Evolutionary conservation across 2,113 vertebrate species (phyloP).

Genomic region (Muntiacus reevesi): DNA sequence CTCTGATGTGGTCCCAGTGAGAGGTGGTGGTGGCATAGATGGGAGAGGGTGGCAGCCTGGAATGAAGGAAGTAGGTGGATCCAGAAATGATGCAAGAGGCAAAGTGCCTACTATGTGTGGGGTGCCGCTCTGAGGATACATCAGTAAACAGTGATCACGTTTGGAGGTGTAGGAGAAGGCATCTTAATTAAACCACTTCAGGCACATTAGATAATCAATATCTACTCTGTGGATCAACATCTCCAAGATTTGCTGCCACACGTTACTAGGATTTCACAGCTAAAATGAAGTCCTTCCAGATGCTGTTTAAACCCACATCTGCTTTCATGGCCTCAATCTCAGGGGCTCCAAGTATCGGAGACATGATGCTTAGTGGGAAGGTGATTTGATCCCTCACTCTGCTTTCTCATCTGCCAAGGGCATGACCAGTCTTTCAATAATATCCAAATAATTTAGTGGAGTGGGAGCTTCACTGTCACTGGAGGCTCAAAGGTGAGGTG

Average conservation of each 20-base stretch:
- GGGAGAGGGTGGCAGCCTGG: not conserved
- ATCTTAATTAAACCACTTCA: not conserved
- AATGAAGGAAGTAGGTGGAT: not conserved
- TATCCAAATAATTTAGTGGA: not conserved
- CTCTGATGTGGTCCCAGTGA: not conserved
- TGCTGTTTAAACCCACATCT: not conserved
- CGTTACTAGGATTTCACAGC: not conserved
- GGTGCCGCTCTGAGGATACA: not conserved
- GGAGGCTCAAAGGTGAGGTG: not conserved
- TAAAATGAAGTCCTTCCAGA: not conserved
- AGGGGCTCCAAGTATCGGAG: not conserved
- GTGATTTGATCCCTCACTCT: not conserved
- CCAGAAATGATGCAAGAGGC: not conserved
- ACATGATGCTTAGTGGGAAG: not conserved
- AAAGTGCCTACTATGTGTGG: not conserved
- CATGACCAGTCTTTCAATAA: not conserved
- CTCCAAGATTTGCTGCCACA: not conserved
- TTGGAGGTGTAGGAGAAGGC: not conserved
- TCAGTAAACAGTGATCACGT: not conserved
- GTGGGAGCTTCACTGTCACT: not conserved
- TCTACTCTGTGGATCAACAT: not conserved
- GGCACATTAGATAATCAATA: not conserved
- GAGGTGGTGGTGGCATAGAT: not conserved
- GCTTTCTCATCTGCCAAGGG: not conserved
- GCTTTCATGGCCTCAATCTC: not conserved